Evolutionary conservation across 2,113 vertebrate genomes (phyloP).

Genomic region (Barnardius zonarius): DNA sequence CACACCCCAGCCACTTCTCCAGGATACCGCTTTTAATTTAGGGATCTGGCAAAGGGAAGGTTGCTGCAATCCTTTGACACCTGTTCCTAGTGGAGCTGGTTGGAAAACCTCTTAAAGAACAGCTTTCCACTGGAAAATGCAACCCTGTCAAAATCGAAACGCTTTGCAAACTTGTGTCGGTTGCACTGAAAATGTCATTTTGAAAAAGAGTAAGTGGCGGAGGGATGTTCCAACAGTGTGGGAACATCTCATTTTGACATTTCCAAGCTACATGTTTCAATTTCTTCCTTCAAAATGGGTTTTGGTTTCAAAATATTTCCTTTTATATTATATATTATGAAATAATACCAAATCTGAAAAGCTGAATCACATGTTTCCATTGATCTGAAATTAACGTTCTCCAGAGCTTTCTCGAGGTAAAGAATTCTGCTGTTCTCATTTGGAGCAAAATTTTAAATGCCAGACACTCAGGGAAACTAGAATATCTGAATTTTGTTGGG

Average conservation of each 20-base stretch:
- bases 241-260: slow-evolving; percentile 43
- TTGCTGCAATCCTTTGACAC: neutral
- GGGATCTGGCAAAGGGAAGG: neutral
- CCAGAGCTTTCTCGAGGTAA: neutral
- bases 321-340: slow-evolving; percentile 16
- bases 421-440: neutral
- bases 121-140: slow-evolving; percentile 41
- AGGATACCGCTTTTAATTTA: neutral
- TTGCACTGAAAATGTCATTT: slow-evolving; percentile 55
- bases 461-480: neutral
- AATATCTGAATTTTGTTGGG: neutral
- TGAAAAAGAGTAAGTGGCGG: slow-evolving; percentile 33
- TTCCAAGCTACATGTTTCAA: slow-evolving; percentile 34
- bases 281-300: slow-evolving; percentile 29
- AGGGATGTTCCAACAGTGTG: slow-evolving; percentile 46
- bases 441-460: neutral
- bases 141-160: neutral
- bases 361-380: neutral
- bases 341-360: neutral
- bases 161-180: neutral
- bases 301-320: slow-evolving; percentile 48
- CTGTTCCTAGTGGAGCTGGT: neutral
- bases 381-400: neutral
- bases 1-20: neutral
- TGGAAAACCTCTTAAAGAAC: slow-evolving; percentile 24